phyloP scores from a whole-genome alignment of 2,888 invertebrate genomes.

The Adelphocoris suturalis region DNA sequence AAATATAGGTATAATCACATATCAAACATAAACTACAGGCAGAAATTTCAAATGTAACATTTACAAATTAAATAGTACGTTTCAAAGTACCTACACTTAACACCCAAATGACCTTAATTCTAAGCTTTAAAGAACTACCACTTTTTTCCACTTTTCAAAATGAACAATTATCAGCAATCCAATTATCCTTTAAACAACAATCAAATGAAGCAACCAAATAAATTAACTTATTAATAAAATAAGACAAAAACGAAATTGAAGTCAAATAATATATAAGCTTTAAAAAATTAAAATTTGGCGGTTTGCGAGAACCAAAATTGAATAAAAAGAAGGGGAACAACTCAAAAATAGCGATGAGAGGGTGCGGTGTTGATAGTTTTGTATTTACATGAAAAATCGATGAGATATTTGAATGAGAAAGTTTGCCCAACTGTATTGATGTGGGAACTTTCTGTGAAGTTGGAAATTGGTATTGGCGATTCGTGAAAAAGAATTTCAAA shows the following conservation, averaged over 20 bases:
- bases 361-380: neutral
- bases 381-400: neutral
- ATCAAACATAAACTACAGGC: too few relatives aligned
- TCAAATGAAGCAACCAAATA: neutral
- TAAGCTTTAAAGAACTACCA: constrained; percentile 14
- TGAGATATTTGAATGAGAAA: neutral
- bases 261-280: neutral
- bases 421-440: neutral
- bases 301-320: neutral
- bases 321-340: neutral
- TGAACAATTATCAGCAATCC: neutral
- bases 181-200: neutral
- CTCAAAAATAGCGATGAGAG: neutral
- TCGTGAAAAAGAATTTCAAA: too few relatives aligned
- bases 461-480: neutral
- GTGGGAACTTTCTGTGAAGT: neutral
- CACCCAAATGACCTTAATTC: constrained; percentile 65
- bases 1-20: neutral
- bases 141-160: neutral
- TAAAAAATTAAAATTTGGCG: neutral
- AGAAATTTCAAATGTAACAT: neutral
- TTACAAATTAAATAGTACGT: neutral
- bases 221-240: neutral
- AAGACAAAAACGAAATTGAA: neutral
- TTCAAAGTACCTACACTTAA: constrained; percentile 46